These are phyloP conservation scores for Urocynchramus pylzowi DNA, from an alignment of 2,113 vertebrate species.

Conservation along the genomic window DNA sequence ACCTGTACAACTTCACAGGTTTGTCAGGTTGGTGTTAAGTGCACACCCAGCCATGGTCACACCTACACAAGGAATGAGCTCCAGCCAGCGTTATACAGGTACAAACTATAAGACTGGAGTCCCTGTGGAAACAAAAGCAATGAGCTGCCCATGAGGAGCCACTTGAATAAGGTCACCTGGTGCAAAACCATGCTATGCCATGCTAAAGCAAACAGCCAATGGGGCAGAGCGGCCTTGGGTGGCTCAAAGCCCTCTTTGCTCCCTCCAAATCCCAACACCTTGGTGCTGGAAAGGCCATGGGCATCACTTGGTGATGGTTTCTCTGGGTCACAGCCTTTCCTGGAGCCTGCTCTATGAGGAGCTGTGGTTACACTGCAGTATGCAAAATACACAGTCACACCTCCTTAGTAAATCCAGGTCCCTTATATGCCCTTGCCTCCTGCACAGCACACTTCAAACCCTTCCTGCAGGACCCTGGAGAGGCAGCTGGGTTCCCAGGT, in stretches of 20 bases:
- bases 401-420: background rate
- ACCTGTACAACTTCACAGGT: background rate
- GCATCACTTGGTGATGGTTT: background rate
- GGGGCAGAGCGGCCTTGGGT: background rate
- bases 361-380: background rate
- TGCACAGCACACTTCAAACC: background rate
- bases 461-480: background rate
- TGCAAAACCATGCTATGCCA: background rate
- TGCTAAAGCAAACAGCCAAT: background rate
- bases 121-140: background rate
- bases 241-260: background rate
- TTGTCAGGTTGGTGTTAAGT: background rate
- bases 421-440: background rate
- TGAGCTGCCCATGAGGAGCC: background rate
- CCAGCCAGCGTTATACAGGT: background rate
- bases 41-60: background rate
- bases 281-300: background rate
- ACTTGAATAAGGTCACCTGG: background rate
- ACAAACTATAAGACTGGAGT: background rate
- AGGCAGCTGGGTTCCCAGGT: background rate
- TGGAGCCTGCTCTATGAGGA: background rate
- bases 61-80: background rate
- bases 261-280: background rate
- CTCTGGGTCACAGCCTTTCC: background rate
- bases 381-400: background rate